Evolutionary conservation across 2,888 invertebrate genomes (phyloP).

Genomic region (Euphydryas editha): DNA sequence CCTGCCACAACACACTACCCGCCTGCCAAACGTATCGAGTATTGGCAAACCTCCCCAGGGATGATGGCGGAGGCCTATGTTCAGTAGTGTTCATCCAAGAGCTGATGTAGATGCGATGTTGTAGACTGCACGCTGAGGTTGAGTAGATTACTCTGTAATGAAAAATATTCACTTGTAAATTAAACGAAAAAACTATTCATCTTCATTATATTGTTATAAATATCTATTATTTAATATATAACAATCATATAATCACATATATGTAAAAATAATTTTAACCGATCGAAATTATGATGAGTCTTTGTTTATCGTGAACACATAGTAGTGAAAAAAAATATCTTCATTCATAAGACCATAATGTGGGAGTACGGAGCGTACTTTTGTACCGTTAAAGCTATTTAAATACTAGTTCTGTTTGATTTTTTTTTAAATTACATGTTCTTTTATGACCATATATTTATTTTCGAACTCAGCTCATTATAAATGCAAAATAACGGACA

Average conservation of each 20-base stretch:
- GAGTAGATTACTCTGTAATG: too few relatives aligned
- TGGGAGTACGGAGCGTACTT: slow-evolving; percentile 25
- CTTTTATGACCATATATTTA: slow-evolving; percentile 16
- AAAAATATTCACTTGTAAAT: too few relatives aligned
- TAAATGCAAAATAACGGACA: neutral
- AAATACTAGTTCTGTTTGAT: slow-evolving; percentile 25
- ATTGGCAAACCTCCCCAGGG: too few relatives aligned
- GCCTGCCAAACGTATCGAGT: too few relatives aligned
- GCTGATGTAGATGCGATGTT: too few relatives aligned
- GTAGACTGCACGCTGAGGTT: too few relatives aligned
- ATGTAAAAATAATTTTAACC: neutral
- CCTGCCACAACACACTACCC: too few relatives aligned
- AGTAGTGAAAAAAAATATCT: slow-evolving; percentile 6
- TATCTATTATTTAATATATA: too few relatives aligned
- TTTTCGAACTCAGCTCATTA: slow-evolving; percentile 1
- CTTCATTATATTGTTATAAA: too few relatives aligned
- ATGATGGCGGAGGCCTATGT: too few relatives aligned
- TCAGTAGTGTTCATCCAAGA: too few relatives aligned
- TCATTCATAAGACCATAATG: slow-evolving; percentile 30
- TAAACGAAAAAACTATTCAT: too few relatives aligned
- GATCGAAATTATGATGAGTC: neutral
- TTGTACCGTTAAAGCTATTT: slow-evolving; percentile 28
- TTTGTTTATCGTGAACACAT: neutral
- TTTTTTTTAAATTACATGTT: slow-evolving; percentile 12
- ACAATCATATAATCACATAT: neutral